Evolutionary conservation across 2,797 vertebrate genomes (phyloP), one percentile per base, ranked within the genome.

Genomic region (Sebastes kiyomatsui): DNA sequence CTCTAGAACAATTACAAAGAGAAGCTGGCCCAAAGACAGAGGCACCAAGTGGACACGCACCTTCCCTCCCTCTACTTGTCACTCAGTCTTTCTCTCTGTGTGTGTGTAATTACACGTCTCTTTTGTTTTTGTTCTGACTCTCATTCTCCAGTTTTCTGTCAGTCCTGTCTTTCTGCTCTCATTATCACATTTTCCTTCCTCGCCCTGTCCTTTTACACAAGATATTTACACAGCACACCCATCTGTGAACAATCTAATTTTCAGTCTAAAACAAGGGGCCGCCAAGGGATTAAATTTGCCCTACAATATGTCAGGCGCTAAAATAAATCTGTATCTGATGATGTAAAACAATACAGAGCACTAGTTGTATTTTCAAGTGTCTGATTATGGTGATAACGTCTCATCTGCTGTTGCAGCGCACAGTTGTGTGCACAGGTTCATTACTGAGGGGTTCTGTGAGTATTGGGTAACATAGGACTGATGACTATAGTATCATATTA

Each of bases 311-410:
- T 72, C 80, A 90, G 52, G 14, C 14, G 49, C 68, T 52, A 35
- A 79, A 68, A 88, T 85, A 75, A 79, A 88, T 81, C 67, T 76
- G 65, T 84, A 81, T 80, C 78, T 73, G 77, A 62, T 81, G 69
- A 84, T 87, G 87, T 92, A 88, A 92, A 92, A 86, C 79, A 88
- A 92, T 88, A 90, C 80, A 83, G 38, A 68, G 64, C 67, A 60
- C 30, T 79, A 81, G 79, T 87, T 84, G 75, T 79, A 28, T 84
- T 89, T 88, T 84, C 67, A 75, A 64, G 64, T 16, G 59, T 73
- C 81, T 90, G 88, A 91, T 94, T 76, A 75, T 55, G 56, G 38
- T 49, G 88, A 90, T 91, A 82, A 79, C 13, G 64, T 90, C 88
- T 93, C 77, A 85, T 85, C 56, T 75, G 73, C 79, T 84, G 66